Conservation (phyloP, 2,797 vertebrate species). For the Setipinna tenuifilis region DNA sequence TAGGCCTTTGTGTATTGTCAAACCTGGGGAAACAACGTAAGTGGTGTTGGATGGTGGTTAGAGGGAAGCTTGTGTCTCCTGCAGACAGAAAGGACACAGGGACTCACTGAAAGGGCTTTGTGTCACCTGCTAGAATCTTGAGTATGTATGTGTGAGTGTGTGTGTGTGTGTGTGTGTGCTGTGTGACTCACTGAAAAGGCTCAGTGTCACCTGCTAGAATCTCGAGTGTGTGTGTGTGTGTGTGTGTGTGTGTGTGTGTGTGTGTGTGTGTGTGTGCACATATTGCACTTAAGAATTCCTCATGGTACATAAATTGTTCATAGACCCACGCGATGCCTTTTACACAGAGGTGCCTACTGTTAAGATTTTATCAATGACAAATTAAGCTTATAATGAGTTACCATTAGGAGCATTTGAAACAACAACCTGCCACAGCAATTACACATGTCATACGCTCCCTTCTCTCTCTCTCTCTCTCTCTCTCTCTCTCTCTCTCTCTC, state of each 20-base stretch:
- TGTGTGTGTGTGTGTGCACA: no score
- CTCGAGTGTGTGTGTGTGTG: background rate
- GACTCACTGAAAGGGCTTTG: background rate
- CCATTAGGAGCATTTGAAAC: background rate
- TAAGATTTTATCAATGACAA: conserved; percentile 7
- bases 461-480: background rate
- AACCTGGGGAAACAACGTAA: background rate
- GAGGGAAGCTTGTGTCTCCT: background rate
- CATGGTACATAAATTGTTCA: conserved; percentile 10
- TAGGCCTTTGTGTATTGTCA: background rate
- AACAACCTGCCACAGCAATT: conserved; percentile 12
- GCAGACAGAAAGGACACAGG: background rate
- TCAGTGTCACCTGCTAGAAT: background rate
- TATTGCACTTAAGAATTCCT: background rate
- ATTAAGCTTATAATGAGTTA: conserved; percentile 16
- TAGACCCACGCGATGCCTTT: background rate
- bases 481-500: background rate
- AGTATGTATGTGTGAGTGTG: background rate
- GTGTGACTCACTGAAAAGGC: background rate
- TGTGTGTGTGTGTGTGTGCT: no score
- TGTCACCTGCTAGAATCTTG: background rate
- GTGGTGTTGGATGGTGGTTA: background rate
- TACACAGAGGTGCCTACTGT: background rate
- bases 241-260: no score
- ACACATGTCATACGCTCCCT: background rate